Percentiles rank a stretch among this genome's conserved stretches.
phyloP scores from a whole-genome alignment of 2,888 invertebrate genomes.

The Camponotus fellah region DNA sequence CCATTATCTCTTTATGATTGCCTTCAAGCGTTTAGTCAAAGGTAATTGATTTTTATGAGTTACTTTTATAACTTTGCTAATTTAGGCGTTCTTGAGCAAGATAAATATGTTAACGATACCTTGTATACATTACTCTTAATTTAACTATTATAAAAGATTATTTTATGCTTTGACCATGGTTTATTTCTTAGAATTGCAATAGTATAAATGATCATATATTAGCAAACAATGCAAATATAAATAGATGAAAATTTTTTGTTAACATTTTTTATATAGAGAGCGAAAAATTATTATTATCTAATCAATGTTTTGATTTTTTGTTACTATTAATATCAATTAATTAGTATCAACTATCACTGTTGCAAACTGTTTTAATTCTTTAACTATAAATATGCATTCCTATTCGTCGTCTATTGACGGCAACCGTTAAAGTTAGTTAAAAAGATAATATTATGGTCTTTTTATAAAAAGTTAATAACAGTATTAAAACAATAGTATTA shows the following conservation, averaged over 20 bases:
- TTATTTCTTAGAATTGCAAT: background rate
- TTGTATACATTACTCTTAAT: background rate
- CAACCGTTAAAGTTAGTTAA: no score
- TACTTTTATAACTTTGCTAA: background rate
- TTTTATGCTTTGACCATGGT: background rate
- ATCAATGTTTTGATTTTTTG: background rate
- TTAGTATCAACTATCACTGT: no score
- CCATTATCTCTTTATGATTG: conserved; percentile 89
- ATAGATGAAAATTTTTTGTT: background rate
- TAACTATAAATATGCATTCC: no score
- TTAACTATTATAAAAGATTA: conserved; percentile 62
- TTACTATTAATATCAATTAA: no score
- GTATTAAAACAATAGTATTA: no score
- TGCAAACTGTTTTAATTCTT: no score
- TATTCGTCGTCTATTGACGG: no score
- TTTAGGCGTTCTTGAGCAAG: background rate
- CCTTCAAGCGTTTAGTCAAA: conserved; percentile 89
- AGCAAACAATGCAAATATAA: background rate
- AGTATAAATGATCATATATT: background rate
- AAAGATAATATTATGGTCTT: no score
- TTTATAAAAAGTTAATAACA: no score
- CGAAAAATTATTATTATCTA: background rate
- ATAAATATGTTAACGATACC: background rate
- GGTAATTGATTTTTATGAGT: conserved; percentile 79
- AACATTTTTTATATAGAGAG: background rate